Base-by-base conservation (phyloP, 1,140 invertebrate species). In the Pseudomyrmex sp. region DNA sequence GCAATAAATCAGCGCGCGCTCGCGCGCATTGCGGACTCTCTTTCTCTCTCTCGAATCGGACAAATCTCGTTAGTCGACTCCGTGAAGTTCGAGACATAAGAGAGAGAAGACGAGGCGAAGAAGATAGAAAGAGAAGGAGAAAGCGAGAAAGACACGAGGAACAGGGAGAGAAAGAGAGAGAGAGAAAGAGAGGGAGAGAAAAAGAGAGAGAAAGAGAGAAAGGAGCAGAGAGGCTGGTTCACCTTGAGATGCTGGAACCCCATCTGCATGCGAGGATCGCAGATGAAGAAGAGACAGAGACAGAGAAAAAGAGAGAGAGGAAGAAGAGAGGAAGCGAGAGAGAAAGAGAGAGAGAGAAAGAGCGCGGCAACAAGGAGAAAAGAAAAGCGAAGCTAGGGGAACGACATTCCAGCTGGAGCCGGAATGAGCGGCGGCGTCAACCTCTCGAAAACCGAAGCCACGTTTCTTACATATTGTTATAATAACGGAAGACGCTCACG, bases 221-320 rank as follows among this genome's bases (percentile, higher is more conserved):
- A 59, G 77, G 52, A 1, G 12, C 62, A 46, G 79, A 46, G 79
- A 90, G 90, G 90, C 93, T 83, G 92, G 93, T 94, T 94, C 91
- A 94, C 93, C 93, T 94, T 94, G 93, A 46, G 93, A 91, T 92
- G 92, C 90, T 85, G 91, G 88, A 89, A 91, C 88, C 90, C 86
- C 89, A 92, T 93, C 92, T 92, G 92, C 93, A 93, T 92, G 91
- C 88, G 87, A 73, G 75, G 73, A 84, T 82, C 72, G 23, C 26
- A 62, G 73, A 75, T 50, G 70, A 80, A 83, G 65, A 83, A 74
- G 35, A 35, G 35, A 35, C 35, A 35, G 74, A 72, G 50, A 68
- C 7, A 18, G 61, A 83, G 59, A 76, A 23, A 59, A 20, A 61
- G 8, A 54, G n/a, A 65, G 85, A 48, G 7, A 82, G 63, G 63